Conservation (phyloP, 1,140 invertebrate genomes). For the Matsumurasca onukii region DNA sequence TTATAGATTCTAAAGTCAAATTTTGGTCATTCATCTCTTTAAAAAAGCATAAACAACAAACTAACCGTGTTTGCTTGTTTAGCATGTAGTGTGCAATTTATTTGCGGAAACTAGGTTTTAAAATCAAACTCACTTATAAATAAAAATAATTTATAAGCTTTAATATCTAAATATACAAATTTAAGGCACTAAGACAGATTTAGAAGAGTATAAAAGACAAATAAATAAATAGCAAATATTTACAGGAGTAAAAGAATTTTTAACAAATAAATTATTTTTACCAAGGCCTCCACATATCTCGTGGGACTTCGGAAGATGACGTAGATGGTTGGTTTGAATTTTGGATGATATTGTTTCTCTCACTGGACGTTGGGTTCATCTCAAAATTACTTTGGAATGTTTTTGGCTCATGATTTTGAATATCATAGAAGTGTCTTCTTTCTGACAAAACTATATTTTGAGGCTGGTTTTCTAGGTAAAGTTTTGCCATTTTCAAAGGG, state of each 20-base stretch:
- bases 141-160: not conserved
- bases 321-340: conserved; percentile 31
- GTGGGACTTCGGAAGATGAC: conserved; percentile 31
- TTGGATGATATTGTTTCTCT: not conserved
- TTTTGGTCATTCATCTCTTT: too few species aligned
- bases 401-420: not conserved
- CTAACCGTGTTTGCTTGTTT: too few species aligned
- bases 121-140: too few species aligned
- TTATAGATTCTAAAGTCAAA: too few species aligned
- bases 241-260: not conserved
- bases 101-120: too few species aligned
- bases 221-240: not conserved
- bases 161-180: not conserved
- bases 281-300: conserved; percentile 40
- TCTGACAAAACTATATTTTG: not conserved
- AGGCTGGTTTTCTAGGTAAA: conserved; percentile 3
- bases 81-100: too few species aligned
- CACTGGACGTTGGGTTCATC: not conserved
- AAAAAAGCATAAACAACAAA: too few species aligned
- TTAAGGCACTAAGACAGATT: not conserved
- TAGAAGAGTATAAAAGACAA: not conserved
- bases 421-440: conserved; percentile 12
- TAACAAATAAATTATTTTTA: not conserved
- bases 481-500: conserved; percentile 15
- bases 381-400: not conserved